These are phyloP conservation scores for Oscheius sp. DNA, from an alignment of 2,888 invertebrate genomes.

Conservation along the genomic window DNA sequence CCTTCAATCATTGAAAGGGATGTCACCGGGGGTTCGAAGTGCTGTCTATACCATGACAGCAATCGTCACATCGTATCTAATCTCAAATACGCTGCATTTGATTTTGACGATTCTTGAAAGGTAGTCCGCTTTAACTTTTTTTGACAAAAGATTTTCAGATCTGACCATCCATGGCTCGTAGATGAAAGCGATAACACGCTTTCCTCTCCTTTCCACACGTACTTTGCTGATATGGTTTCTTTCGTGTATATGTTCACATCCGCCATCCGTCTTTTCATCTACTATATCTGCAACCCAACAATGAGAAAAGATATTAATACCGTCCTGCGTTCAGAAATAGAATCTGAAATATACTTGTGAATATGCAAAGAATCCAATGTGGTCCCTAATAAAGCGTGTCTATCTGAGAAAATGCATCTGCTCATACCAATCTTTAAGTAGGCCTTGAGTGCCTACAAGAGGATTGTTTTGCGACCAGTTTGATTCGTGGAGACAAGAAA, in stretches of 20 bases:
- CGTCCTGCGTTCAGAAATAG: not conserved
- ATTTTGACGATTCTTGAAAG: constrained; percentile 64
- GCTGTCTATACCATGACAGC: constrained; percentile 69
- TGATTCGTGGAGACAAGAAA: not conserved
- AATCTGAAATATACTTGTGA: constrained; percentile 15
- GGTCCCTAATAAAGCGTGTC: too few species aligned
- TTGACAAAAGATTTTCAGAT: constrained; percentile 61
- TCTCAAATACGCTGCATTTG: constrained; percentile 66
- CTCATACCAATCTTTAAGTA: not conserved
- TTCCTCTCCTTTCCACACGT: constrained; percentile 68
- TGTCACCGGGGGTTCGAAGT: constrained; percentile 54
- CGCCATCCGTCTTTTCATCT: constrained; percentile 67
- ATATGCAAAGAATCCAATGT: too few species aligned
- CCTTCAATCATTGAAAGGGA: constrained; percentile 45
- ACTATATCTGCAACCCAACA: constrained; percentile 64
- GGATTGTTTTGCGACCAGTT: not conserved
- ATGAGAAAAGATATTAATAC: constrained; percentile 55
- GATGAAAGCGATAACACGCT: constrained; percentile 56
- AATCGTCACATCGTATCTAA: constrained; percentile 67
- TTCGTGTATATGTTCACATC: constrained; percentile 69
- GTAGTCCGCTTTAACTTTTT: constrained; percentile 35
- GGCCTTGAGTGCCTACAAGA: not conserved
- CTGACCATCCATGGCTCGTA: constrained; percentile 54
- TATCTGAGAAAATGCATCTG: too few species aligned
- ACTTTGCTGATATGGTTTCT: constrained; percentile 65